Percentiles rank a stretch among this genome's conserved stretches.
phyloP scores from a whole-genome alignment of 2,888 invertebrate species.

The Tenthredo scrophulariae region DNA sequence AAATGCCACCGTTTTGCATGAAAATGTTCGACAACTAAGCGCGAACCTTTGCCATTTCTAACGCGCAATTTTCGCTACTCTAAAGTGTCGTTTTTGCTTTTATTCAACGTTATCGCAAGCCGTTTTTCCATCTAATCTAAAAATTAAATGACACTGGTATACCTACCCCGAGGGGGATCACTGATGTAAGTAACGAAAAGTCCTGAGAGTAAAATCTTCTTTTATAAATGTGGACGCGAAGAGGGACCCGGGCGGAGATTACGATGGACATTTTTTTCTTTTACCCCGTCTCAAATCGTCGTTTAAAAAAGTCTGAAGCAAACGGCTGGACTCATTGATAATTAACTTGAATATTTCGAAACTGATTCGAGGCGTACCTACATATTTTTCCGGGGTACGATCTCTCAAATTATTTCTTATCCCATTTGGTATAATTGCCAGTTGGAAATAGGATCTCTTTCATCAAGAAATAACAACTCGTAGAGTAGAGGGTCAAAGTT shows the following conservation, averaged over 20 bases:
- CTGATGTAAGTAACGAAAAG: not conserved
- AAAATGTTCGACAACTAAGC: constrained; percentile 61
- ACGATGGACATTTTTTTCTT: not conserved
- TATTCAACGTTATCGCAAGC: constrained; percentile 25
- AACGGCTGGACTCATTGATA: not conserved
- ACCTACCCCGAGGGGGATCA: not conserved
- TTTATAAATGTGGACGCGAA: not conserved
- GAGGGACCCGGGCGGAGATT: not conserved
- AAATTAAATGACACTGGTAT: constrained; percentile 24
- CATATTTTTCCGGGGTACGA: not conserved
- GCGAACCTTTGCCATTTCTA: constrained; percentile 12
- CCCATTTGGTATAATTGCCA: not conserved
- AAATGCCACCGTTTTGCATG: constrained; percentile 61
- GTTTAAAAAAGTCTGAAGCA: not conserved
- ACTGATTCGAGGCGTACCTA: not conserved
- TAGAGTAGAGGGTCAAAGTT: constrained; percentile 21
- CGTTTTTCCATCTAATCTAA: constrained; percentile 33
- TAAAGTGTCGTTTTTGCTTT: constrained; percentile 32
- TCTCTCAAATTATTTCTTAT: not conserved
- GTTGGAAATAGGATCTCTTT: constrained; percentile 24
- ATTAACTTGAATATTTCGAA: not conserved
- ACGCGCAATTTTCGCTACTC: not conserved
- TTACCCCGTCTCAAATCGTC: not conserved
- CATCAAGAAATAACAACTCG: constrained; percentile 35
- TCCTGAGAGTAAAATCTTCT: not conserved